Conservation (phyloP, 2,888 invertebrate genomes). For the Eudemis profundana region DNA sequence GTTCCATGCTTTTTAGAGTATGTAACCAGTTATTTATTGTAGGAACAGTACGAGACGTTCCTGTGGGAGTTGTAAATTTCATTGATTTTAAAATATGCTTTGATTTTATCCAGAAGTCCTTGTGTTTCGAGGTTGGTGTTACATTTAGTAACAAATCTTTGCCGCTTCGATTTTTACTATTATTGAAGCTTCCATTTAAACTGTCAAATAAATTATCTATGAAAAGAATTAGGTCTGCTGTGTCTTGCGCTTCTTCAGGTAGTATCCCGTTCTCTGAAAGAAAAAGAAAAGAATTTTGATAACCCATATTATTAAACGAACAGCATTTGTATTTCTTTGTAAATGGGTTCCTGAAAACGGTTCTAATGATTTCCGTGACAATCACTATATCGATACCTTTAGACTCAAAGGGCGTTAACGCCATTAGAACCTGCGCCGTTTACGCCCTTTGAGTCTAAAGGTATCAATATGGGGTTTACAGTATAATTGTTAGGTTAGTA, state of each 20-base stretch:
- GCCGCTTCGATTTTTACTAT: neutral
- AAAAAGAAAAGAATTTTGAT: no score
- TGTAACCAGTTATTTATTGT: neutral
- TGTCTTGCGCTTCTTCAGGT: neutral
- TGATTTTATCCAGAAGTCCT: neutral
- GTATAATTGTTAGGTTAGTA: no score
- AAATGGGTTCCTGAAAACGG: no score
- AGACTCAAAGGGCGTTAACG: no score
- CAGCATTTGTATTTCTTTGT: no score
- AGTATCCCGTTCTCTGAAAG: neutral
- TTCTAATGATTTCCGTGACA: no score
- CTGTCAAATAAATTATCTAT: neutral
- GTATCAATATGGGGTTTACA: no score
- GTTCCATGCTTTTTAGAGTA: neutral
- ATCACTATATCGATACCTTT: no score
- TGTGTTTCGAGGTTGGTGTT: neutral
- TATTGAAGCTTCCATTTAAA: neutral
- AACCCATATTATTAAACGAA: no score
- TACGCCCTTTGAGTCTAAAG: no score
- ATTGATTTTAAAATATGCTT: neutral
- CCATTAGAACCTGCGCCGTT: no score
- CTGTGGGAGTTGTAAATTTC: neutral
- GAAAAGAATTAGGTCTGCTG: neutral
- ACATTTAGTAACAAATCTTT: neutral
- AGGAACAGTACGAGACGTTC: neutral